Percentiles rank a stretch among this genome's conserved stretches.
Evolutionary conservation across 2,113 vertebrate species (phyloP).

Genomic region (Cacatua alba): DNA sequence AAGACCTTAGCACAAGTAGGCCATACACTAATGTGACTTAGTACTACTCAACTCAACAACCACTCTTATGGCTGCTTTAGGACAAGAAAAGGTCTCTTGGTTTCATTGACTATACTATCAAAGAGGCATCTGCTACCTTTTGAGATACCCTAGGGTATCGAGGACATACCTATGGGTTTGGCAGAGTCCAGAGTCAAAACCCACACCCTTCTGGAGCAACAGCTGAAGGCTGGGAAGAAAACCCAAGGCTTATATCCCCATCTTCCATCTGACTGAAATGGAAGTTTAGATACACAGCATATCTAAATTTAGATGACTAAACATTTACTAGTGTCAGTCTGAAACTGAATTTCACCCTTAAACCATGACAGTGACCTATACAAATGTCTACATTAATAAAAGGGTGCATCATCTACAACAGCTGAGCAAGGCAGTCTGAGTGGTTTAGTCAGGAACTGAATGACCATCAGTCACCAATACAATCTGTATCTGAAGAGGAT

Average conservation of each 20-base stretch:
- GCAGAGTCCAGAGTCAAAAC: background rate
- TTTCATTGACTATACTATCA: background rate
- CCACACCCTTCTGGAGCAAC: background rate
- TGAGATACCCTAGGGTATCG: background rate
- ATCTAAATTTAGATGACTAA: background rate
- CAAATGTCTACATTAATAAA: background rate
- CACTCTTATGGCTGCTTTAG: background rate
- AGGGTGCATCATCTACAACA: background rate
- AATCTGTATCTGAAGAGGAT: background rate
- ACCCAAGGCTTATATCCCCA: background rate
- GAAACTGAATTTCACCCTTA: background rate
- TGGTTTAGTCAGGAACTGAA: background rate
- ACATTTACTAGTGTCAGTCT: background rate
- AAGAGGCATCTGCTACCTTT: background rate
- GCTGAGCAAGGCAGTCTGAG: background rate
- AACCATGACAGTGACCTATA: background rate
- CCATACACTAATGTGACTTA: background rate
- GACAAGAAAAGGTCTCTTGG: background rate
- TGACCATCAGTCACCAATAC: background rate
- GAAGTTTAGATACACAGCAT: background rate
- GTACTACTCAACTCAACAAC: background rate
- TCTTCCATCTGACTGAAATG: background rate
- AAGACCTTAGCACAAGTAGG: slow-evolving; percentile 15
- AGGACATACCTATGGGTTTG: background rate
- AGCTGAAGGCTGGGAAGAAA: background rate